Conservation (phyloP, 2,888 invertebrate genomes). For the Caenorhabditis becei region DNA sequence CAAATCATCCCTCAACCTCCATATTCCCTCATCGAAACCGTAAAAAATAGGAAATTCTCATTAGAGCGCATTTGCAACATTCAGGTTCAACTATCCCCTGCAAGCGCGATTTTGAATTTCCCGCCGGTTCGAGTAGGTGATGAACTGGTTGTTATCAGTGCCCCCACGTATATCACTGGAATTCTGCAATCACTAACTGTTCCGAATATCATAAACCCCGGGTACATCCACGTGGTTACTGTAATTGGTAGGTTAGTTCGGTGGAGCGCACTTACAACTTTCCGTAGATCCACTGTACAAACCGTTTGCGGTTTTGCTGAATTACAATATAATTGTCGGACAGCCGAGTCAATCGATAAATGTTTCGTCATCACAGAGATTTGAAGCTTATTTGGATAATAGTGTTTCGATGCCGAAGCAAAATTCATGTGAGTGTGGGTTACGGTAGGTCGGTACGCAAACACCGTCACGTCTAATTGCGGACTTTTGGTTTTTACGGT, state of each 20-base stretch:
- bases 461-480: not conserved
- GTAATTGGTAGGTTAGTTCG: slow-evolving; percentile 55
- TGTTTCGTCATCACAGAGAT: slow-evolving; percentile 39
- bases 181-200: slow-evolving; percentile 38
- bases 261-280: not conserved
- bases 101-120: slow-evolving; percentile 53
- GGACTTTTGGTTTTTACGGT: no score
- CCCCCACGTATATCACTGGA: slow-evolving; percentile 56
- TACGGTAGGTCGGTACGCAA: no score
- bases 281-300: slow-evolving; percentile 56
- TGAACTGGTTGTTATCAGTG: slow-evolving; percentile 64
- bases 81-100: slow-evolving; percentile 54
- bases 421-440: slow-evolving; percentile 57
- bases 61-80: not conserved
- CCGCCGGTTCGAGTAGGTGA: slow-evolving; percentile 67
- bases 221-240: slow-evolving; percentile 63
- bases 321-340: slow-evolving; percentile 59
- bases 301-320: slow-evolving; percentile 64
- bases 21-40: slow-evolving; percentile 29
- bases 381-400: slow-evolving; percentile 61
- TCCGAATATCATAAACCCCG: slow-evolving; percentile 11
- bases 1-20: slow-evolving; percentile 60
- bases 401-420: slow-evolving; percentile 51
- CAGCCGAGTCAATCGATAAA: slow-evolving; percentile 48
- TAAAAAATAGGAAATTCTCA: not conserved